Evolutionary conservation across 2,797 vertebrate species (phyloP), one percentile per base, ranked within the genome.

Genomic region (Hyperoplus immaculatus): DNA sequence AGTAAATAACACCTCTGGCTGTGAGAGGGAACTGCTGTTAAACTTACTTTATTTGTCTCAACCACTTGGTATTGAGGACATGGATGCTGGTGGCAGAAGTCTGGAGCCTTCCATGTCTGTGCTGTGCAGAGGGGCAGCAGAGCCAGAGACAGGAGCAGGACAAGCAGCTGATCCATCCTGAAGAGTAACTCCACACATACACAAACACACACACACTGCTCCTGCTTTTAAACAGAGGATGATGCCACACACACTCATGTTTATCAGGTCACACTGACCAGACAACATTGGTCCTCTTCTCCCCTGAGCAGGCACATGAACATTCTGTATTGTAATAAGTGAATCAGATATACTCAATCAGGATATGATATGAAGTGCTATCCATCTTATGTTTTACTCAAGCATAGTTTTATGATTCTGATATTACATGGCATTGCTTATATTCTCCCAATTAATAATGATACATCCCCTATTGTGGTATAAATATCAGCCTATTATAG

Each of bases 61-160:
- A 75, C 4, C 10, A 72, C 5, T 0, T 10, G 38, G 53, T 50
- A 90, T 3, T 65, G 2, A 4, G 90, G 90, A 57, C 91, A 92
- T 0, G 38, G 21, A 5, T 29, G 1, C 1, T 18, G 0, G 4
- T 11, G 29, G 42, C 90, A 92, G 3, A 81, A 72, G 1, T 11
- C 4, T 6, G 21, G 21, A 21, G 21, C 21, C 21, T 21, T 21
- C 21, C 21, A 21, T 21, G 21, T 21, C 21, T 62, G 4, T 8
- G 69, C 78, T 4, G 4, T 1, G 41, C 59, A 69, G 41, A 61
- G 0, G 0, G 43, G 64, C 21, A 75, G 59, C 70, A 87, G 47
- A 6, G 43, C 21, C 1, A 83, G 47, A 43, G 72, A 29, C 0
- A 60, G 12, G 0, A 79, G 29, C 5, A 45, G 2, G 1, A 68